Base-by-base conservation (phyloP, 2,797 vertebrate genomes). In the Erpetoichthys calabaricus region DNA sequence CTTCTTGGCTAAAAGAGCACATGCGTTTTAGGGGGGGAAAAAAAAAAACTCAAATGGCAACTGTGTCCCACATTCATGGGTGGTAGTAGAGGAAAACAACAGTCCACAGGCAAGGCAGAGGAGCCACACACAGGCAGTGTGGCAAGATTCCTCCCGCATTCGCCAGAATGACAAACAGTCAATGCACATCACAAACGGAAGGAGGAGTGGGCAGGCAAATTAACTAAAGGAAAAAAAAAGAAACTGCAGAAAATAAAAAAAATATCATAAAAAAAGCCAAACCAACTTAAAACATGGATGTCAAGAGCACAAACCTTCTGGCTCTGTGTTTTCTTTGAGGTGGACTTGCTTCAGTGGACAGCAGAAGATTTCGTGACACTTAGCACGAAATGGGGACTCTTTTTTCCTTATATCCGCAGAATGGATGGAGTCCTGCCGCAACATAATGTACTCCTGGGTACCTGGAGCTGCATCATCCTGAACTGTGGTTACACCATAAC, bases 311-410 rank as follows among this genome's bases (percentile, higher is more conserved):
- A 97, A 98, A 98, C 95, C 95, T 98, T 98, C 91, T 6, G 90
- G 88, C 76, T 97, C 93, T 87, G 92, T 65, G 87, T 74, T 94
- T 74, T 98, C 95, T 95, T 95, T 98, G 89, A 88, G 88, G 87
- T 87, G 77, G 78, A 79, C 93, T 98, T 98, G 95, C 95, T 98
- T 98, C 92, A 98, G 88, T 62, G 95, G 92, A 83, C 95, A 98
- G 94, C 95, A 98, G 95, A 98, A 98, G 93, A 98, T 98, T 98
- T 98, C 95, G 80, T 98, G 95, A 92, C 95, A 98, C 89, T 98
- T 98, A 91, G 95, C 90, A 86, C 94, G 92, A 97, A 98, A 98
- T 71, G 95, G 95, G 86, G 94, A 97, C 84, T 94, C 92, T 92
- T 97, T 98, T 92, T 89, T 96, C 90, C 92, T 97, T 97, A 97